Evolutionary conservation across 2,113 vertebrate genomes (phyloP).

Genomic region (Calyptomena viridis): DNA sequence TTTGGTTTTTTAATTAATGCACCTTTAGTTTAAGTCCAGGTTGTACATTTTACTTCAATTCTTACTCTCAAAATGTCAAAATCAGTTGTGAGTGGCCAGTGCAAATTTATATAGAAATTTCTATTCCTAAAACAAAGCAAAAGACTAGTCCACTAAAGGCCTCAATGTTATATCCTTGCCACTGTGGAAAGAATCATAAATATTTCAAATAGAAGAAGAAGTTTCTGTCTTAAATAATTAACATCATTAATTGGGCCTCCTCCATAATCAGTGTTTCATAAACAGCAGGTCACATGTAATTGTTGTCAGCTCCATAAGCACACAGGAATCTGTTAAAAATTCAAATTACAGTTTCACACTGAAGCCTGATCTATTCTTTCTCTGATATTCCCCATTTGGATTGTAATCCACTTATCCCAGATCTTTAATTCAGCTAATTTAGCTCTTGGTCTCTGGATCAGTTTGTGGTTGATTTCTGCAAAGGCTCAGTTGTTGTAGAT

Average conservation of each 20-base stretch:
- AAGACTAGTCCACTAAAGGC: background rate
- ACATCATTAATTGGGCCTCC: background rate
- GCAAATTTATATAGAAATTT: background rate
- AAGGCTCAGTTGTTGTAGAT: background rate
- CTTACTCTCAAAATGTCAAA: background rate
- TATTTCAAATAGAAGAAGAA: background rate
- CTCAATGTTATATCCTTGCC: background rate
- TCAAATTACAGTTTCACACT: background rate
- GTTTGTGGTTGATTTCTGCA: background rate
- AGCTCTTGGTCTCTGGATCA: background rate
- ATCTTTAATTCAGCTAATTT: background rate
- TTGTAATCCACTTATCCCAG: background rate
- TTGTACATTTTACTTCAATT: background rate
- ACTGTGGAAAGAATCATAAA: background rate
- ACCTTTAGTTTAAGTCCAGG: background rate
- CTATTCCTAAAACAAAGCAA: background rate
- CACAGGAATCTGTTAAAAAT: background rate
- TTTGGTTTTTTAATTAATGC: background rate
- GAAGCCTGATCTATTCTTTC: background rate
- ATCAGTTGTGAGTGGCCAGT: background rate
- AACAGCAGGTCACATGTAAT: background rate
- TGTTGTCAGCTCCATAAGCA: background rate
- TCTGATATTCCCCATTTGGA: background rate
- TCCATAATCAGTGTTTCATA: background rate
- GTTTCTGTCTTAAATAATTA: background rate